Percentiles rank a stretch among this genome's conserved stretches.
These are phyloP conservation scores for Zygothrica quintamaculata DNA, from an alignment of 2,888 invertebrate species.

Conservation along the genomic window DNA sequence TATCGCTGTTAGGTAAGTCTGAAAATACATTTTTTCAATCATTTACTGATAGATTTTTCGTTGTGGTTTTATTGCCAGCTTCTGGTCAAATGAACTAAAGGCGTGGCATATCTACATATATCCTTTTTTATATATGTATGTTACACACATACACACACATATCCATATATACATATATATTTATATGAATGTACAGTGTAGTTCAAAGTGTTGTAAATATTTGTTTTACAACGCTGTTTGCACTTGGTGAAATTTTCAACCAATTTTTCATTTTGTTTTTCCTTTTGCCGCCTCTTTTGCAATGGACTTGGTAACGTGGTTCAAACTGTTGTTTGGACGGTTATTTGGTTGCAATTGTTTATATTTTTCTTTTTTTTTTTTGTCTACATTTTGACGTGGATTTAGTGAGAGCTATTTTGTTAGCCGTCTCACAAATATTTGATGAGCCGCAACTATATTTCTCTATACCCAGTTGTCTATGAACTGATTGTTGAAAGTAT, in stretches of 20 bases:
- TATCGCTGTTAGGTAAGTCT: conserved; percentile 6
- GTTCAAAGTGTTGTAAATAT: conserved; percentile 78
- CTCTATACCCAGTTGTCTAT: conserved; percentile 9
- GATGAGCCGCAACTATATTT: conserved; percentile 44
- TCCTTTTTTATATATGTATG: too few species aligned
- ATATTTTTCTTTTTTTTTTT: conserved; percentile 47
- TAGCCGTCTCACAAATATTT: conserved; percentile 69
- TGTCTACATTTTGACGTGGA: conserved; percentile 59
- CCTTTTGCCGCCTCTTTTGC: background rate
- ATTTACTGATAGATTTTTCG: conserved; percentile 65
- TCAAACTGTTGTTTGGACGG: conserved; percentile 35
- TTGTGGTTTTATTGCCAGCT: conserved; percentile 53
- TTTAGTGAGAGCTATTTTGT: conserved; percentile 75
- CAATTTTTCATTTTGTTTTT: conserved; percentile 41
- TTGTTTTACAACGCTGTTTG: conserved; percentile 73
- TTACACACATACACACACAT: conserved; percentile 1
- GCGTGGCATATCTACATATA: conserved; percentile 6
- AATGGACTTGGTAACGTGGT: conserved; percentile 23
- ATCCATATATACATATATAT: conserved; percentile 3
- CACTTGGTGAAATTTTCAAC: conserved; percentile 68
- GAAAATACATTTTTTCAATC: conserved; percentile 62
- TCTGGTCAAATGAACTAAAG: conserved; percentile 40
- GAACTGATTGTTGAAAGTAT: background rate
- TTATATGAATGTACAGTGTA: conserved; percentile 10
- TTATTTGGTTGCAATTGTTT: conserved; percentile 49